phyloP scores from a whole-genome alignment of 1,140 invertebrate genomes.

The Adelges cooleyi region DNA sequence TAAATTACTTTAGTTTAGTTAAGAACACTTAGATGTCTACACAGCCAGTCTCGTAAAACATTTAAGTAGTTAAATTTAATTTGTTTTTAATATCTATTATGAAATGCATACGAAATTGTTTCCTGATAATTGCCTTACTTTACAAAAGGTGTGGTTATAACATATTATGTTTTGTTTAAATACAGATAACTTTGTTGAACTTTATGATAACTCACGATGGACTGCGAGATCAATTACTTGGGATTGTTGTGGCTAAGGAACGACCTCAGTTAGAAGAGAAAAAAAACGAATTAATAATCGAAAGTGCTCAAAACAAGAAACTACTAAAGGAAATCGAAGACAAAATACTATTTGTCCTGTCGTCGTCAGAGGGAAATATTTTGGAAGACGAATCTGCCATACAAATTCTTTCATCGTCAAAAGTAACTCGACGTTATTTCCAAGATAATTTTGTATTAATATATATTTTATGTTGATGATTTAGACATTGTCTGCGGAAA shows the following conservation, averaged over 20 bases:
- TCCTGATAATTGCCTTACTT: too few relatives aligned
- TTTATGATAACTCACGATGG: slow-evolving; percentile 93
- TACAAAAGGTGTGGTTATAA: too few relatives aligned
- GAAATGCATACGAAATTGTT: too few relatives aligned
- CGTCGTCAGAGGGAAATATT: slow-evolving; percentile 85
- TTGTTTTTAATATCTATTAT: too few relatives aligned
- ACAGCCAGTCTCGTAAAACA: too few relatives aligned
- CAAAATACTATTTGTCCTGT: slow-evolving; percentile 80
- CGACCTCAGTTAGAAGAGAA: slow-evolving; percentile 81
- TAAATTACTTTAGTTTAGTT: too few relatives aligned
- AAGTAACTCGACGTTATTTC: slow-evolving; percentile 40
- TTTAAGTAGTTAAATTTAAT: too few relatives aligned
- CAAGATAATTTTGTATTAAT: neutral
- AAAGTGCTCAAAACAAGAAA: slow-evolving; percentile 79
- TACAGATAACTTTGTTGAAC: slow-evolving; percentile 82
- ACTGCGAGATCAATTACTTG: slow-evolving; percentile 75
- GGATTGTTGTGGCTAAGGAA: slow-evolving; percentile 77
- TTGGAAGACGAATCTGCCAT: slow-evolving; percentile 93
- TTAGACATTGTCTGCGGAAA: slow-evolving; percentile 62
- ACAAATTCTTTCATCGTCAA: slow-evolving; percentile 82
- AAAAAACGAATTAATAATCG: slow-evolving; percentile 82
- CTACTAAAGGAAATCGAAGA: slow-evolving; percentile 88
- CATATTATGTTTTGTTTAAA: too few relatives aligned
- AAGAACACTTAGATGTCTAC: too few relatives aligned
- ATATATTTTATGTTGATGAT: too few relatives aligned